Percentiles rank a stretch among this genome's conserved stretches.
Evolutionary conservation across 2,888 invertebrate species (phyloP).

Genomic region (Brassicogethes aeneus): DNA sequence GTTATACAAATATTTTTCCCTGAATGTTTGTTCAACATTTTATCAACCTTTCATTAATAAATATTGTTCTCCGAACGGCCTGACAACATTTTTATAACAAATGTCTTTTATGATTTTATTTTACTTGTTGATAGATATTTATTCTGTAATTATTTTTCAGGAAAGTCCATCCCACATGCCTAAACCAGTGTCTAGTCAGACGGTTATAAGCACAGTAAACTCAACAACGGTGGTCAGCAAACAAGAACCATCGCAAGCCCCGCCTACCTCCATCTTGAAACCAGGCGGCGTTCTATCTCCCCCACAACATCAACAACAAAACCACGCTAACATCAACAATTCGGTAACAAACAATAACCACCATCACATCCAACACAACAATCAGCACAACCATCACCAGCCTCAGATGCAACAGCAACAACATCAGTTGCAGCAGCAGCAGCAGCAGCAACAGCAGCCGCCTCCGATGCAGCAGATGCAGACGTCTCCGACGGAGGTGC

Average conservation of each 20-base stretch:
- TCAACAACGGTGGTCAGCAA: constrained; percentile 33
- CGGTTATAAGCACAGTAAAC: constrained; percentile 32
- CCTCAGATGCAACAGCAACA: constrained; percentile 11
- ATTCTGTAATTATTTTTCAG: constrained; percentile 20
- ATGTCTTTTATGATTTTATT: no score
- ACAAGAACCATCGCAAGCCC: constrained; percentile 22
- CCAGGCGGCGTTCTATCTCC: constrained; percentile 40
- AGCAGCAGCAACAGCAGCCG: constrained; percentile 26
- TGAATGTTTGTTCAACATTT: no score
- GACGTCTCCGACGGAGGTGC: constrained; percentile 26
- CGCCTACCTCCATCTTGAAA: constrained; percentile 36
- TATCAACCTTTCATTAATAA: no score
- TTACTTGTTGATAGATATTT: no score
- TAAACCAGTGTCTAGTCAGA: constrained; percentile 35
- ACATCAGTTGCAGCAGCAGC: constrained; percentile 11
- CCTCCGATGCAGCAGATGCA: constrained; percentile 16
- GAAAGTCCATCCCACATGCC: constrained; percentile 36
- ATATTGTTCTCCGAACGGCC: no score
- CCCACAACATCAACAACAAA: constrained; percentile 24
- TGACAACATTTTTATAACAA: no score
- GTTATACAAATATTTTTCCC: no score
- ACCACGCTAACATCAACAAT: constrained; percentile 22
- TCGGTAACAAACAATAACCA: constrained; percentile 11
- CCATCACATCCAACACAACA: constrained; percentile 9
- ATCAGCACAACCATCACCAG: constrained; percentile 12